Evolutionary conservation across 1,140 invertebrate species (phyloP), one percentile per base, ranked within the genome.

Genomic region (Pseudomyrmex sp.): DNA sequence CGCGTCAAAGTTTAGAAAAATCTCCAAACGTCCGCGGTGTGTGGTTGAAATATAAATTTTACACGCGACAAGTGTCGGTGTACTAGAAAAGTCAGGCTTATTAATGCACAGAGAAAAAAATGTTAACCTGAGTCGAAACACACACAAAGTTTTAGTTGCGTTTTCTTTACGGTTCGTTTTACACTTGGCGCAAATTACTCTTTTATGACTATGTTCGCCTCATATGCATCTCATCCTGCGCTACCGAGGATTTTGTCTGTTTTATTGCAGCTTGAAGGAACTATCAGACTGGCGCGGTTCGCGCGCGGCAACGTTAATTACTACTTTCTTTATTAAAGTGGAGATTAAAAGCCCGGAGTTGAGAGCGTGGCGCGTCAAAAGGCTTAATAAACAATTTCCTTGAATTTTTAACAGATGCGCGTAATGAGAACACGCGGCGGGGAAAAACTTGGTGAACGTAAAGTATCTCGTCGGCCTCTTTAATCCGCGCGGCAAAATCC

Each of bases 321-420:
- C 66, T 80, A 62, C 44, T 80, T 80, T 80, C 76, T 72, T 80
- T 72, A 80, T 80, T 80, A 72, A 80, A 61, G 46, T 59, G 66
- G 66, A 72, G 66, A 80, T 80, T 80, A 80, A 80, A 80, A 70
- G 66, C 66, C 66, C 63, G 5, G 63, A 69, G 63, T 46, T 8
- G 15, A 79, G 35, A 52, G 18, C 10, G 12, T 26, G 9, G 52
- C 48, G 74, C 59, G 26, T 72, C 76, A 59, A 72, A 72, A 72
- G 66, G 66, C 59, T 72, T 80, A 80, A 80, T 80, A 80, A 80
- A 80, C 66, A 80, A 80, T 80, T 80, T 80, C 66, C 66, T 70
- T n/a, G 54, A 70, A 80, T 80, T 72, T 80, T 80, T 72, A 72
- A 50, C 68, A 48, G 23, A 48, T 18, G 20, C 66, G 66, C 44